Evolutionary conservation across 2,888 invertebrate genomes (phyloP), one percentile per base, ranked within the genome.

Genomic region (Campoplex capitator): DNA sequence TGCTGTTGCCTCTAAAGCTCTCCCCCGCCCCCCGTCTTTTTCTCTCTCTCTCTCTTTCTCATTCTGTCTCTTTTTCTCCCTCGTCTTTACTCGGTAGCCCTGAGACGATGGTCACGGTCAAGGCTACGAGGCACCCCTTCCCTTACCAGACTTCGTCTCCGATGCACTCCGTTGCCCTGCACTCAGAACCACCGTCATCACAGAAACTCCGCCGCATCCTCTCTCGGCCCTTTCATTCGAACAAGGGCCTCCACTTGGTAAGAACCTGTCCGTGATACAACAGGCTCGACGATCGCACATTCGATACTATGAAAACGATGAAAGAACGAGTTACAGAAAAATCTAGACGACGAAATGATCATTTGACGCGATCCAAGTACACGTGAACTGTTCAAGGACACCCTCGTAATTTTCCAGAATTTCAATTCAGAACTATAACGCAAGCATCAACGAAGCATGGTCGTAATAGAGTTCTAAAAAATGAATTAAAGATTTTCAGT

Each of bases 31-130:
- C 89, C 77, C 73, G 67, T 65, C 80, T 74, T 45, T 78, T 76
- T 78, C 81, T 67, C 70, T 75, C 89, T 88, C 48, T 32, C 32
- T 51, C 71, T 48, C 77, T 75, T 75, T 65, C 80, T 68, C 54
- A 75, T 79, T 78, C 81, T 67, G 65, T 75, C 89, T 88, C 51
- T 51, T 18, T 35, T 51, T 48, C 48, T n/a, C 51, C 32, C 35
- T 71, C 71, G 48, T 71, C 35, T 42, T 51, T 8, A 48, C 90
- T 89, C 83, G 90, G 89, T 92, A 92, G 92, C 93, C 93, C 92
- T 93, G 93, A 93, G 88, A 91, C 90, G 91, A 90, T 92, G 92
- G 93, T 91, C 93, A 93, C 93, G 93, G 93, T 93, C 94, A 93
- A 94, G 93, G 93, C 92, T 92, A 92, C 91, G 90, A 85, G 88